phyloP scores from a whole-genome alignment of 2,888 invertebrate genomes.

The Scaptomyza tumidula region DNA sequence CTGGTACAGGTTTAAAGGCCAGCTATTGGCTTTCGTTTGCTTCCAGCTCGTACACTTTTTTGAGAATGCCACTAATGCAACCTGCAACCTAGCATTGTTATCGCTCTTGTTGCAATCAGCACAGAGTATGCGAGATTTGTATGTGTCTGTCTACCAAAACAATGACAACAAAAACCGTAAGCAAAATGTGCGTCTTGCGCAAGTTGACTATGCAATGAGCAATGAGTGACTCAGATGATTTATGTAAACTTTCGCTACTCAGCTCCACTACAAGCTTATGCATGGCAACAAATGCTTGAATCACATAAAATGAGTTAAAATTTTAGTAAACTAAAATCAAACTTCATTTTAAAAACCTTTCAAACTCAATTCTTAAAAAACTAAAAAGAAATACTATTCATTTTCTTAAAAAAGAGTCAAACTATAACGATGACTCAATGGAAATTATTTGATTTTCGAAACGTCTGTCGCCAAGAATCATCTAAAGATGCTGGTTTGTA shows the following conservation, averaged over 20 bases:
- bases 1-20: conserved; percentile 1
- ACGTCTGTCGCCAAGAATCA: background rate
- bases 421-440: background rate
- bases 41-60: conserved; percentile 2
- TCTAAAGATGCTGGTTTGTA: background rate
- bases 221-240: conserved; percentile 1
- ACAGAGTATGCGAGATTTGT: conserved; percentile 2
- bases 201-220: conserved; percentile 34
- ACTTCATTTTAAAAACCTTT: background rate
- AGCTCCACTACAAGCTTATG: background rate
- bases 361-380: background rate
- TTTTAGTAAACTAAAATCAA: background rate
- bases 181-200: conserved; percentile 29
- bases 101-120: conserved; percentile 20
- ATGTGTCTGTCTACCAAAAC: conserved; percentile 21
- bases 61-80: conserved; percentile 40
- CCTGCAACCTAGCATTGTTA: conserved; percentile 28
- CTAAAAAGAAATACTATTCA: background rate
- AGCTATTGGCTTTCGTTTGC: conserved; percentile 1
- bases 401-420: background rate
- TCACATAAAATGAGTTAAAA: too few species aligned
- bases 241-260: background rate
- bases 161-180: conserved; percentile 31
- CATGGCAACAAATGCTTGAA: too few species aligned
- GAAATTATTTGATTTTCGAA: background rate